A percentile compares a stretch with the other conserved stretches of the same genome.
Conservation (phyloP, 92 coral and sea anemone species). For the Zoanthus sansibaricus region DNA sequence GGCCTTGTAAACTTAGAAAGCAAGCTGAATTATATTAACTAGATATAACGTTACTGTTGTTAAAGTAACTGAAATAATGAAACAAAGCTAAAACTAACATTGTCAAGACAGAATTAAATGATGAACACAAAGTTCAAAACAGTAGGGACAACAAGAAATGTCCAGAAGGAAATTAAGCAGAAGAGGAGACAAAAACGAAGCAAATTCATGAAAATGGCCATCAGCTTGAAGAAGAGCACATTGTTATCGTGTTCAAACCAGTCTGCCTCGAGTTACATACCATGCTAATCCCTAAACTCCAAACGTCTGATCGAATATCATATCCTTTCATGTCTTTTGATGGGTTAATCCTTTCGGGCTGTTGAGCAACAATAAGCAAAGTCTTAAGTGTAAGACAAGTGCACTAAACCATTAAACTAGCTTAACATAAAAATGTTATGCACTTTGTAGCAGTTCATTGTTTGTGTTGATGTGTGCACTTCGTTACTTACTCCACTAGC, state of each 20-base stretch:
- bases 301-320: conserved; percentile 95
- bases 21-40: no score
- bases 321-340: conserved; percentile 90
- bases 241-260: not conserved
- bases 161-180: not conserved
- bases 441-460: no score
- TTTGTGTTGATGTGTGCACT: no score
- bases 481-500: no score
- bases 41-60: no score
- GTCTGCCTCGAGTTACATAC: conserved; percentile 43
- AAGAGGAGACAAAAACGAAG: not conserved
- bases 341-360: conserved; percentile 99
- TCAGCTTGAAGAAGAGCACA: not conserved
- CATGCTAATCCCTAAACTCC: conserved; percentile 99
- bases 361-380: not conserved
- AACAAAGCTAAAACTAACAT: no score
- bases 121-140: no score
- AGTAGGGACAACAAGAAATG: not conserved
- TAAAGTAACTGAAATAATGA: no score
- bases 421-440: not conserved
- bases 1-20: no score
- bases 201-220: not conserved
- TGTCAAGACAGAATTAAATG: no score
- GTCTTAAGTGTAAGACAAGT: not conserved
- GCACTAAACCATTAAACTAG: not conserved